Conservation (phyloP, 53 echinoderm and acorn worm species). For the Astropecten irregularis region DNA sequence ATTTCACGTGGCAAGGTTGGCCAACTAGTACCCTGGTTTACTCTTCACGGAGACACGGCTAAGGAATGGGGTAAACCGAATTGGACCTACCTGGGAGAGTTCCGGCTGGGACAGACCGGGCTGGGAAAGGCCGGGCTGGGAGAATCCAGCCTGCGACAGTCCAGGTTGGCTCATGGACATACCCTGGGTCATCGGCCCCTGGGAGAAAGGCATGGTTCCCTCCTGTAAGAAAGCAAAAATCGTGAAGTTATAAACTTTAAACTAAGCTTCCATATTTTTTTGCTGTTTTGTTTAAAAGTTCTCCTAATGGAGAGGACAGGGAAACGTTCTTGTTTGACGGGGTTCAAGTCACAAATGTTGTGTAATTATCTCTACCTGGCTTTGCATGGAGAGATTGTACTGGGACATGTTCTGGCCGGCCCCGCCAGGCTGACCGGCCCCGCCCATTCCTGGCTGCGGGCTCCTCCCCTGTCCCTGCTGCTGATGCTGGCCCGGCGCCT, state of each 20-base stretch:
- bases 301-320: no score
- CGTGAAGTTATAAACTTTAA: neutral
- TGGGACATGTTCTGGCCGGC: slow-evolving; percentile 87
- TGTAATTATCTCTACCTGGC: no score
- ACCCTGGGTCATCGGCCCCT: slow-evolving; percentile 92
- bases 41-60: no score
- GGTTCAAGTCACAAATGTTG: no score
- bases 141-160: slow-evolving; percentile 92
- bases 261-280: no score
- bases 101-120: slow-evolving; percentile 98
- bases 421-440: slow-evolving; percentile 26
- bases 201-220: slow-evolving; percentile 89
- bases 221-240: slow-evolving; percentile 52
- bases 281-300: no score
- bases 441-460: slow-evolving; percentile 32
- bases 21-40: no score
- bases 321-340: no score
- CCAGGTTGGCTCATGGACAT: slow-evolving; percentile 99
- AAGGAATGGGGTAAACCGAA: no score
- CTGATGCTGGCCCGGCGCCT: slow-evolving; percentile 62
- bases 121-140: slow-evolving; percentile 92
- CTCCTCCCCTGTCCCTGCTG: slow-evolving; percentile 22
- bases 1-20: no score
- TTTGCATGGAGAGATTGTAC: slow-evolving; percentile 93
- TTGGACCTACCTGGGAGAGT: slow-evolving; percentile 96